Evolutionary conservation across 2,888 invertebrate species (phyloP).

Genomic region (Selenia dentaria): DNA sequence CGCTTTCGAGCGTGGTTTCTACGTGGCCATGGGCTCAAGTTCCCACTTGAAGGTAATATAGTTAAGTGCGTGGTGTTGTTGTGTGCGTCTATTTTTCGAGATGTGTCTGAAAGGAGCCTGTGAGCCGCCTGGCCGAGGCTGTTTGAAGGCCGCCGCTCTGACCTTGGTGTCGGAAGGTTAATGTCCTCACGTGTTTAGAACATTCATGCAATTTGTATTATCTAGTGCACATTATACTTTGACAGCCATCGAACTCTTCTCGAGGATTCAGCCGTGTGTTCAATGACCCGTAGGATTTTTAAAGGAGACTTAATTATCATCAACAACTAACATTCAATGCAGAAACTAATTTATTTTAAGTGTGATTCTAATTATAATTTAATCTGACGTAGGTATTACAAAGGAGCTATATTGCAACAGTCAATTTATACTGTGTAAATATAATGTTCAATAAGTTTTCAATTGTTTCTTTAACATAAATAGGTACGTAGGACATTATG

Average conservation of each 20-base stretch:
- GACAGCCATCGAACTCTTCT: slow-evolving; percentile 1
- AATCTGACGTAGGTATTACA: too few relatives aligned
- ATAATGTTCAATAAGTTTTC: too few relatives aligned
- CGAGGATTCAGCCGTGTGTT: too few relatives aligned
- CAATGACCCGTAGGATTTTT: too few relatives aligned
- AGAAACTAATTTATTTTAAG: too few relatives aligned
- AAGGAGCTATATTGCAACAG: too few relatives aligned
- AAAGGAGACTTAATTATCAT: too few relatives aligned
- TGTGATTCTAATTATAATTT: too few relatives aligned
- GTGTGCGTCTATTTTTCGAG: slow-evolving; percentile 58
- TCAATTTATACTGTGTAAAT: too few relatives aligned
- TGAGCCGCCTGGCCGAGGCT: slow-evolving; percentile 73
- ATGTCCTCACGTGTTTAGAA: slow-evolving; percentile 73
- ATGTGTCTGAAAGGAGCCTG: slow-evolving; percentile 60
- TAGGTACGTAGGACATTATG: too few relatives aligned
- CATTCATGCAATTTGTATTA: slow-evolving; percentile 56
- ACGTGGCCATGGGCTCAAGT: slow-evolving; percentile 78
- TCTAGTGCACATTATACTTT: slow-evolving; percentile 4
- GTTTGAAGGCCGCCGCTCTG: slow-evolving; percentile 81
- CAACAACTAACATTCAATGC: too few relatives aligned
- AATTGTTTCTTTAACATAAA: too few relatives aligned
- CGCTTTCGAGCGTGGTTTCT: slow-evolving; percentile 64
- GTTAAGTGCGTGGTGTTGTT: slow-evolving; percentile 58
- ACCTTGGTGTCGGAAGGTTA: slow-evolving; percentile 82
- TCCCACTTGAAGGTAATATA: slow-evolving; percentile 75